Evolutionary conservation across 2,888 invertebrate species (phyloP).

Genomic region (Diachrysia chrysitis): DNA sequence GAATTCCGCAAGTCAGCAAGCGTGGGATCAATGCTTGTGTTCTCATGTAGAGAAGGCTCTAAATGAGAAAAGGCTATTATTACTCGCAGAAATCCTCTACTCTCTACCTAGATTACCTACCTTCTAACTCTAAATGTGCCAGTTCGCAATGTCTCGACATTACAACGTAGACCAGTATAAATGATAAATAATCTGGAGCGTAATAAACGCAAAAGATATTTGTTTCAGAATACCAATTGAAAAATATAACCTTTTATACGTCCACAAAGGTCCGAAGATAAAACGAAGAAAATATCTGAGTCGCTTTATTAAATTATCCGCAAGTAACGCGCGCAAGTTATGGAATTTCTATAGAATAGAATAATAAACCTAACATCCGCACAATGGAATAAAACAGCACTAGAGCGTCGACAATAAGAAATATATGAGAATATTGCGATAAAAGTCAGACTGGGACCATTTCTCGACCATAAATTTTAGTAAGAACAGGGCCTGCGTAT

Average conservation of each 20-base stretch:
- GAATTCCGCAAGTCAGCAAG: no score
- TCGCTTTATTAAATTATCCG: constrained; percentile 42
- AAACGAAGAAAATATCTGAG: constrained; percentile 16
- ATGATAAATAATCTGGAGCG: neutral
- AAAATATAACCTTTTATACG: neutral
- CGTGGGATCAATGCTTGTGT: no score
- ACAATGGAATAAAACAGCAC: constrained; percentile 57
- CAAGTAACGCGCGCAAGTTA: constrained; percentile 35
- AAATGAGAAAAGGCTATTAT: no score
- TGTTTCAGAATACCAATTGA: neutral
- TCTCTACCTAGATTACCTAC: no score
- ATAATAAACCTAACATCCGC: constrained; percentile 41
- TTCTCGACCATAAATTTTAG: constrained; percentile 67
- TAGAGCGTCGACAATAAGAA: constrained; percentile 60
- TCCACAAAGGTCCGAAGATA: constrained; percentile 16
- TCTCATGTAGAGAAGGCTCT: no score
- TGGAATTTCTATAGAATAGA: constrained; percentile 48
- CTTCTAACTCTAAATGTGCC: no score
- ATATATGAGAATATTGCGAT: constrained; percentile 66
- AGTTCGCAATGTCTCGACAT: no score
- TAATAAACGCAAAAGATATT: neutral
- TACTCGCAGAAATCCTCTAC: no score
- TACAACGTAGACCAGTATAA: neutral
- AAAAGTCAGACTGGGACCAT: constrained; percentile 58
- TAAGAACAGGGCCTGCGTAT: constrained; percentile 59